Base-by-base conservation (phyloP, 2,113 vertebrate genomes). In the Oncorhynchus keta region DNA sequence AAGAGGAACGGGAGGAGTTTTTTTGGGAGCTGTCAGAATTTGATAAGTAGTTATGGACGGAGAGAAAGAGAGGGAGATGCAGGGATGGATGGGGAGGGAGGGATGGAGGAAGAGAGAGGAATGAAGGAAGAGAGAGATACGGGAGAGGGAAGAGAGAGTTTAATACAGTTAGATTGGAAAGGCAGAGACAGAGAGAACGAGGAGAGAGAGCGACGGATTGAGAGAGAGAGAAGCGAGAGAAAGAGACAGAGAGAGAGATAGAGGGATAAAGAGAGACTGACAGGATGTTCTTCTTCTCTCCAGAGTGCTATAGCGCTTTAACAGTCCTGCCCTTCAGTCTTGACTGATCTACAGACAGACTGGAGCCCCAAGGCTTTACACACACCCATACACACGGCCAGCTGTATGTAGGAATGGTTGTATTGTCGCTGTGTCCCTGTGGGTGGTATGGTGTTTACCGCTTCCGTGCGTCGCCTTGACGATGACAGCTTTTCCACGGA, bases 21-120 rank as follows among this genome's bases (percentile, higher is more conserved):
- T 71, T 39, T 51, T 65, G 82, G 26, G 35, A 83, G 73, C 83
- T 87, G 86, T 89, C 85, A 89, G 51, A 79, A 80, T 89, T 80
- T 80, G 57, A 78, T 75, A 84, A 39, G 35, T 45, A 45, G 39
- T 45, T 45, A 45, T 45, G 11, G 39, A 45, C 9, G 2, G 39
- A 45, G 39, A 45, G 8, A 39, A 8, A 39, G 35, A 39, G 8
- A 39, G 7, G 35, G 35, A 45, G 39, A 45, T 9, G 11, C 9
- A 2, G 39, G 2, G 9, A 11, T 24, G 24, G 24, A 24, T 24
- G 24, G 35, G 35, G 8, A 39, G 28, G 28, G 28, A 28, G 1
- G 28, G 28, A 11, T 1, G 39, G 9, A 39, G 7, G 8, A 7
- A 45, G 39, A 45, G 39, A 45, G 9, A 45, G 9, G 39, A 11